Evolutionary conservation across 2,113 vertebrate species (phyloP).

Genomic region (Lates calcarifer): DNA sequence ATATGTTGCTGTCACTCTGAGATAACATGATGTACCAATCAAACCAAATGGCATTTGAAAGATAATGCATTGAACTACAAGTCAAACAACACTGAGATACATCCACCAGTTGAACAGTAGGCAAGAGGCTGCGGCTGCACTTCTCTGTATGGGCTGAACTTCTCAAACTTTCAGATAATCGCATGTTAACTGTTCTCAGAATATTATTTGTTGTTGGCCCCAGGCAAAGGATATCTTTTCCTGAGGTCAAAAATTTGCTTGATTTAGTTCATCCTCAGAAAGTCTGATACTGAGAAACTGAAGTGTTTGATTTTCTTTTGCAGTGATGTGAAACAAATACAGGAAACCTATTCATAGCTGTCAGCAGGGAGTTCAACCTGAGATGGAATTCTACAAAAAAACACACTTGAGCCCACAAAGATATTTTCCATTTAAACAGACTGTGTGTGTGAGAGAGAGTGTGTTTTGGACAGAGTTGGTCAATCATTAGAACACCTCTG

Average conservation of each 20-base stretch:
- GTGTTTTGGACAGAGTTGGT: conserved; percentile 19
- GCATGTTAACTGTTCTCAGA: background rate
- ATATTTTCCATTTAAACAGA: conserved; percentile 24
- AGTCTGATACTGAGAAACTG: conserved; percentile 36
- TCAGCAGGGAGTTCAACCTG: conserved; percentile 40
- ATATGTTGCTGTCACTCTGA: too few species aligned
- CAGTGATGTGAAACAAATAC: conserved; percentile 54
- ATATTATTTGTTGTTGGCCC: background rate
- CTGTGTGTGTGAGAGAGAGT: conserved; percentile 3
- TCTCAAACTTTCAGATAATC: background rate
- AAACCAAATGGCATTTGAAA: background rate
- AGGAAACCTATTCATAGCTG: conserved; percentile 48
- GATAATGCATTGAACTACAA: background rate
- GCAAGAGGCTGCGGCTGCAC: background rate
- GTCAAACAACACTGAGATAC: background rate
- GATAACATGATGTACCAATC: background rate
- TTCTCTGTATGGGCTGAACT: background rate
- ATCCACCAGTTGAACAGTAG: conserved; percentile 1
- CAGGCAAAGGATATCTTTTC: background rate
- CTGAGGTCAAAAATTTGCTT: conserved; percentile 9
- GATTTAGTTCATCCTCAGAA: conserved; percentile 18
- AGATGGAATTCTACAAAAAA: conserved; percentile 35
- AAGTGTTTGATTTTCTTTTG: conserved; percentile 73
- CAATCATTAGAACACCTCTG: conserved; percentile 66
- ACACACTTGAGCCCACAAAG: conserved; percentile 39